phyloP scores from a whole-genome alignment of 2,797 vertebrate species.

The Gambusia yucatana region DNA sequence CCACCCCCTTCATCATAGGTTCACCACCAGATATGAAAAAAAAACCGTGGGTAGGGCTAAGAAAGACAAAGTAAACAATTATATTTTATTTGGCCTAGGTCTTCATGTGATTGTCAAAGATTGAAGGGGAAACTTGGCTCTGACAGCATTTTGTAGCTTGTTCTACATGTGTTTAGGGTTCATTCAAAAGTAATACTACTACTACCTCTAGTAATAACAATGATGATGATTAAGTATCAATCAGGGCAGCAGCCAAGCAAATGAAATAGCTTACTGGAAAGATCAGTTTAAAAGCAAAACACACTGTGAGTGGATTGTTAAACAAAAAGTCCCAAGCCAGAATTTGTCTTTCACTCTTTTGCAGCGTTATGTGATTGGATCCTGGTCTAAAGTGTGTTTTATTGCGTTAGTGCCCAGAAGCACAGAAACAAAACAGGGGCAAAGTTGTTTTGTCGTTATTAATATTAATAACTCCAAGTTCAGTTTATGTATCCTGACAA shows the following conservation, averaged over 20 bases:
- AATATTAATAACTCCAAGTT: constrained; percentile 1
- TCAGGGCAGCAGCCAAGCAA: background rate
- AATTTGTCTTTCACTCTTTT: constrained; percentile 1
- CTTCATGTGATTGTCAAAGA: background rate
- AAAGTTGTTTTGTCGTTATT: background rate
- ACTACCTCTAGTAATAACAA: background rate
- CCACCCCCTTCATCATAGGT: background rate
- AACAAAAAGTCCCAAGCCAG: background rate
- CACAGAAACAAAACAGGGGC: background rate
- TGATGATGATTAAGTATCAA: background rate
- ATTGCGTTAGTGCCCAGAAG: background rate
- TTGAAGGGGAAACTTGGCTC: background rate
- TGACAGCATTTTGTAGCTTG: background rate
- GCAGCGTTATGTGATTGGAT: background rate
- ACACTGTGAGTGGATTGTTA: background rate
- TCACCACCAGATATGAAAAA: background rate
- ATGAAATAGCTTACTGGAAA: too few relatives aligned
- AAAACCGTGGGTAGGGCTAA: background rate
- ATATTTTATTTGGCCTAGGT: background rate
- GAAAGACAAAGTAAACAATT: background rate
- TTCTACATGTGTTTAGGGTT: background rate
- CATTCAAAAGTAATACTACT: background rate
- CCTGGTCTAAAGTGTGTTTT: background rate
- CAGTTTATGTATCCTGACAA: background rate
- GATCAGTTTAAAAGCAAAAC: background rate